Evolutionary conservation across 2,888 invertebrate species (phyloP).

Genomic region (Orthonevra nobilis): DNA sequence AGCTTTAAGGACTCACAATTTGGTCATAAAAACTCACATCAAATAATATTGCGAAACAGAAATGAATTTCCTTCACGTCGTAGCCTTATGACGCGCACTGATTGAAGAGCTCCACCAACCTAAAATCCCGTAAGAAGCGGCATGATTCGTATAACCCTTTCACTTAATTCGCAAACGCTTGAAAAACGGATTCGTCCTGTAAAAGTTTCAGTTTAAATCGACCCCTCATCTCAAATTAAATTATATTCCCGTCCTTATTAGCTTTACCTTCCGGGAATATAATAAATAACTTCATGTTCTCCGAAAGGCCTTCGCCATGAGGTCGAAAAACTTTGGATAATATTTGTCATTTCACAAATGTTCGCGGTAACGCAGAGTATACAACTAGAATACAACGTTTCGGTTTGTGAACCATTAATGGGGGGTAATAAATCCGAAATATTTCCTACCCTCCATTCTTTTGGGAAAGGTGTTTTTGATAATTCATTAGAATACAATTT

Average conservation of each 20-base stretch:
- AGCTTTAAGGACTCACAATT: conserved; percentile 30
- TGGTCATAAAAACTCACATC: conserved; percentile 22
- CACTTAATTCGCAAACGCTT: neutral
- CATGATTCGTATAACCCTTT: conserved; percentile 1
- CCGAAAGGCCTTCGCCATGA: no score
- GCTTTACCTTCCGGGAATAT: neutral
- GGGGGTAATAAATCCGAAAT: conserved; percentile 30
- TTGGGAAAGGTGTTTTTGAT: conserved; percentile 7
- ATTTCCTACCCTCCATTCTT: conserved; percentile 5
- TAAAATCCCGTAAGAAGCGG: neutral
- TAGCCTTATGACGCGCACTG: conserved; percentile 3
- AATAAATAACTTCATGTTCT: conserved; percentile 9
- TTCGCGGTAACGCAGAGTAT: conserved; percentile 25
- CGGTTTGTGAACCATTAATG: conserved; percentile 16
- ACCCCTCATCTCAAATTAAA: neutral
- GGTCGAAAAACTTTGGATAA: no score
- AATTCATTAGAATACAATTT: conserved; percentile 5
- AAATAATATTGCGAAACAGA: conserved; percentile 19
- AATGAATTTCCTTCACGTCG: neutral
- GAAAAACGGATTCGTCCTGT: neutral
- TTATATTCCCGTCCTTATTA: neutral
- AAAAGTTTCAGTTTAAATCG: neutral
- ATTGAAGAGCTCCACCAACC: conserved; percentile 3
- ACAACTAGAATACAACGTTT: conserved; percentile 33
- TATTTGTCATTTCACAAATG: conserved; percentile 15